Conservation (phyloP, 2,888 invertebrate genomes). For the Rhyacophila evoluta region DNA sequence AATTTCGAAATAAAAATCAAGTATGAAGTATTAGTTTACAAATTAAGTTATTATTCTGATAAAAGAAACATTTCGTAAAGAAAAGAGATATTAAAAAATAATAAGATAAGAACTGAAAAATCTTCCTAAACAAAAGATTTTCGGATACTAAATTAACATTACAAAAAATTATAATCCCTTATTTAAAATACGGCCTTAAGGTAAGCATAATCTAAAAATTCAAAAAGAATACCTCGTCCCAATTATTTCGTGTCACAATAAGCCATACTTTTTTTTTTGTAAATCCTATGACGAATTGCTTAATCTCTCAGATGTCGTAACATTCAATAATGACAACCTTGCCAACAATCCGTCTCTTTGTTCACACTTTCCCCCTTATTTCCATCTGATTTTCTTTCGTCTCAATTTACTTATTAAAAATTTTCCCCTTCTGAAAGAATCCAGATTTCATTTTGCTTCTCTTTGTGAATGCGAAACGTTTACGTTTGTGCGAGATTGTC, state of each 20-base stretch:
- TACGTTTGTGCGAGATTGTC: neutral
- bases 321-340: constrained; percentile 46
- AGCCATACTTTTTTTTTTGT: constrained; percentile 25
- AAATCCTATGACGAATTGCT: constrained; percentile 45
- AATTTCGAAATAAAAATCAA: no score
- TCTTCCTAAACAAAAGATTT: no score
- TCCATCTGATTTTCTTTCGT: constrained; percentile 30
- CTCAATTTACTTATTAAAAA: constrained; percentile 41
- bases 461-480: constrained; percentile 11
- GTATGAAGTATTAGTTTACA: no score
- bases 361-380: constrained; percentile 8
- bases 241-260: constrained; percentile 34
- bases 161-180: no score
- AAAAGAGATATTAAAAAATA: no score
- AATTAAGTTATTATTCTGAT: no score
- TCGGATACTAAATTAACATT: no score
- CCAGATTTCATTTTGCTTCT: constrained; percentile 3
- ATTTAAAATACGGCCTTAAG: no score
- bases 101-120: no score
- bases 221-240: neutral
- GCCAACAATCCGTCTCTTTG: constrained; percentile 17
- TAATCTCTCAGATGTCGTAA: constrained; percentile 41
- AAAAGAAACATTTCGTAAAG: no score
- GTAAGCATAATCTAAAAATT: no score
- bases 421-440: constrained; percentile 1